Base-by-base conservation (phyloP, 92 coral and sea anemone species). In the Blastomussa wellsi region DNA sequence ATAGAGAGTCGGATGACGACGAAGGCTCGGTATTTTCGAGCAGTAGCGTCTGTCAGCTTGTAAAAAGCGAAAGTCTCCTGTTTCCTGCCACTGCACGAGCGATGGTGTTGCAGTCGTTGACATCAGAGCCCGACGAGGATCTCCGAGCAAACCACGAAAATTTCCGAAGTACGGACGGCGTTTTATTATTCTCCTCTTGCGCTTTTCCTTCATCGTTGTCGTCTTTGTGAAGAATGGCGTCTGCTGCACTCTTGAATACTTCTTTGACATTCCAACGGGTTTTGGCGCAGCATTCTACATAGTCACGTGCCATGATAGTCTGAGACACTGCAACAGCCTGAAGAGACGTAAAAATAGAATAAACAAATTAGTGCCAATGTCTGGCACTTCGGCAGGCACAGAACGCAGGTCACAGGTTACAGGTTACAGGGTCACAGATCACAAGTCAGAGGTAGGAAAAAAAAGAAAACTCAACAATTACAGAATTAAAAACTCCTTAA, bases 251-350 rank as follows among this genome's bases (percentile, higher is more conserved):
- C 81, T 94, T 87, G 90, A 96, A 96, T 28, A 96, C 99, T 51
- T 90, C 93, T 60, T 90, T 89, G 36, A 96, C 90, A 74, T 96
- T 96, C 99, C 99, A 96, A 53, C 98, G 88, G 1, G 98, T 96
- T 78, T 96, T 96, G 33, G 99, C 99, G 55, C 99, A 96, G 65
- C 99, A 96, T 72, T 96, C 99, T 22, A 96, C 91, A 86, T 96
- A 96, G 1, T 85, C 94, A 55, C 87, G 90, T 7, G 99, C 99
- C 37, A 92, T 93, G 59, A 93, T 87, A 31, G 82, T 85, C 66
- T 91, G 98, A 5, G 99, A 90, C 0, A 92, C 91, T 42, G 95
- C 78, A 7, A 93, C 65, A 20, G 98, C 98, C 98, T 96, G 79
- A 22, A 47, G 26, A 52, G 80, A 20, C 9, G 74, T 26, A 52